These are phyloP conservation scores for western clawed frog (Xenopus tropicalis) DNA, from an alignment of 2,113 vertebrate genomes.

Conservation along the genomic window UCB_Xtro_10.0 CM004450.2:111283501-111284000, in stretches of 20 bases:
- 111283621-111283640: slow-evolving; percentile 68
- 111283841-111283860: no score
- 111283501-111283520: slow-evolving; percentile 3
- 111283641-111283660: slow-evolving; percentile 69
- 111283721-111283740: slow-evolving; percentile 59
- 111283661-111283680: slow-evolving; percentile 65
- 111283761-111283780: slow-evolving; percentile 2
- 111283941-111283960: no score
- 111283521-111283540: background rate
- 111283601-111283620: slow-evolving; percentile 61
- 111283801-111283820: background rate
- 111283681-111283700: slow-evolving; percentile 62
- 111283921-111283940: no score
- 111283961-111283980: no score
- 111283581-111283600: slow-evolving; percentile 52
- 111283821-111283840: no score
- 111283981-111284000: no score
- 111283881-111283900: no score
- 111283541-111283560: slow-evolving; percentile 35
- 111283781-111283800: background rate
- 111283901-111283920: no score
- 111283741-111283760: slow-evolving; percentile 51
- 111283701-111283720: slow-evolving; percentile 63
- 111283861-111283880: no score
- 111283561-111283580: slow-evolving; percentile 45